phyloP scores from a whole-genome alignment of 1,140 invertebrate genomes.

The Formica exsecta region DNA sequence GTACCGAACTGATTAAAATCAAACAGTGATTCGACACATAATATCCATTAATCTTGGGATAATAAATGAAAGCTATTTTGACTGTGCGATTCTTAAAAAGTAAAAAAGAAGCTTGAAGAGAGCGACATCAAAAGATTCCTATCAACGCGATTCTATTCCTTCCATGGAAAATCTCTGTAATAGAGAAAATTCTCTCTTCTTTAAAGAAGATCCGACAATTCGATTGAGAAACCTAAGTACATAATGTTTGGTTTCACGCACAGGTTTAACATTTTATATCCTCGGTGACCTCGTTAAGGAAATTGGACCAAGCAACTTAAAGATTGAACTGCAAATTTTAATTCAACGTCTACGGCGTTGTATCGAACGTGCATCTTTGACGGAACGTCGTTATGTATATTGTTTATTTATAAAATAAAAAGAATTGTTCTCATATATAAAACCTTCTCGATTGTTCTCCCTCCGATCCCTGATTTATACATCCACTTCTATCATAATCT shows the following conservation, averaged over 20 bases:
- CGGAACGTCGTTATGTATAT: constrained; percentile 21
- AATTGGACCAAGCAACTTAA: constrained; percentile 44
- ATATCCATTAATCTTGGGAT: background rate
- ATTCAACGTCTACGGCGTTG: constrained; percentile 11
- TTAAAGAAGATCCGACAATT: background rate
- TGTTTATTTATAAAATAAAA: constrained; percentile 49
- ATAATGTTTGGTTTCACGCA: constrained; percentile 50
- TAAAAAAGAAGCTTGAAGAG: background rate
- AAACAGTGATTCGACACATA: background rate
- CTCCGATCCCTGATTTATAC: background rate
- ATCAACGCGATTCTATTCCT: constrained; percentile 11
- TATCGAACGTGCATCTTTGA: constrained; percentile 10
- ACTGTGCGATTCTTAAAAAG: background rate
- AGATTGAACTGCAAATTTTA: background rate
- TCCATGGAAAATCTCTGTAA: background rate
- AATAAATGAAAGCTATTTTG: background rate
- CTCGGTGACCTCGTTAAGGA: constrained; percentile 30
- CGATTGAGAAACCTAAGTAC: background rate
- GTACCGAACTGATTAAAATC: background rate
- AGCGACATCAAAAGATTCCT: constrained; percentile 50
- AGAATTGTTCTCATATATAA: constrained; percentile 19
- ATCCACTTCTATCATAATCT: background rate
- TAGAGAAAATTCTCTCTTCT: background rate
- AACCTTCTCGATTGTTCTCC: constrained; percentile 19
- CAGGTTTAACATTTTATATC: constrained; percentile 48